A percentile compares a stretch with the other conserved stretches of the same genome.
Evolutionary conservation across 2,113 vertebrate species (phyloP).

Genomic region (Prunella fulvescens): DNA sequence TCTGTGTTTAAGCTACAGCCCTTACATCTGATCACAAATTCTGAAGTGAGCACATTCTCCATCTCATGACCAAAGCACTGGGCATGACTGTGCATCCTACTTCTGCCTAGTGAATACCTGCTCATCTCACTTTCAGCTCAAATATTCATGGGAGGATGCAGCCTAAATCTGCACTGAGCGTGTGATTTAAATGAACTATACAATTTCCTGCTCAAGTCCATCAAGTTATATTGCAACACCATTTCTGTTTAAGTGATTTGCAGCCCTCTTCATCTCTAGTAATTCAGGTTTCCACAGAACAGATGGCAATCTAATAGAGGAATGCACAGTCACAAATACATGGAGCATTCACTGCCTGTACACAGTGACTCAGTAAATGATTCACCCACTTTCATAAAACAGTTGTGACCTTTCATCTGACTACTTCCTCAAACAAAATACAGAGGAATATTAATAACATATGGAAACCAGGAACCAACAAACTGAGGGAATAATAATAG

Average conservation of each 20-base stretch:
- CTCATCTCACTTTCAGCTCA: background rate
- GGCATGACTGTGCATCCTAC: background rate
- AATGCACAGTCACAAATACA: background rate
- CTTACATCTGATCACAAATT: background rate
- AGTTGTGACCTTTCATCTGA: constrained; percentile 16
- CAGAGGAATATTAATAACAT: background rate
- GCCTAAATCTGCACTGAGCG: background rate
- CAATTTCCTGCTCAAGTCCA: background rate
- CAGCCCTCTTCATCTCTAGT: background rate
- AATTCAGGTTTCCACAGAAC: background rate
- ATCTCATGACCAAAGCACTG: background rate
- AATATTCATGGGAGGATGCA: background rate
- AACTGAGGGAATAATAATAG: background rate
- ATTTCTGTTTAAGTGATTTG: background rate
- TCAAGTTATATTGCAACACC: background rate
- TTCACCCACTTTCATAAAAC: constrained; percentile 4
- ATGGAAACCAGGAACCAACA: background rate
- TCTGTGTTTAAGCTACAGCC: background rate
- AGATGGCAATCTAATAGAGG: background rate
- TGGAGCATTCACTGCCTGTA: background rate
- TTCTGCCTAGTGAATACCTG: background rate
- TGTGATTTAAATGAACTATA: background rate
- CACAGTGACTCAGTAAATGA: background rate
- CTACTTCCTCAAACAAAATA: constrained; percentile 21
- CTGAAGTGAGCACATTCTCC: background rate